Conservation (phyloP, 1,140 invertebrate genomes). For the Dinoponera quadriceps region DNA sequence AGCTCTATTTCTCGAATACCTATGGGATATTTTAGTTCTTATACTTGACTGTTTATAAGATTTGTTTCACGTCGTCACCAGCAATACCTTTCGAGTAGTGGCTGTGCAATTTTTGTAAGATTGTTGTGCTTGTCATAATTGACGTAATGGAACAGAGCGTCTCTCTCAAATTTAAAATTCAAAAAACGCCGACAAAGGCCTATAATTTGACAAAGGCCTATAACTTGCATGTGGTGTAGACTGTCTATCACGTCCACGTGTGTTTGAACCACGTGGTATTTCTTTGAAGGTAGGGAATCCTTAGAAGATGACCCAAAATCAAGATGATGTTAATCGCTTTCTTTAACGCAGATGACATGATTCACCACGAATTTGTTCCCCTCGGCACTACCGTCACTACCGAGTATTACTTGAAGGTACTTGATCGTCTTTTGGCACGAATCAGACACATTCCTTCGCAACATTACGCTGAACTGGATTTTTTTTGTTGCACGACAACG, state of each 20-base stretch:
- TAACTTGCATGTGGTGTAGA: background rate
- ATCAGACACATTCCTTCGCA: background rate
- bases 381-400: background rate
- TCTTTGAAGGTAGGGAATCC: background rate
- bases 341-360: background rate
- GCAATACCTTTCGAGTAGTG: background rate
- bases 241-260: background rate
- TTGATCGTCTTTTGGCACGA: background rate
- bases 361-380: no score
- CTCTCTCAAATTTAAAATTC: background rate
- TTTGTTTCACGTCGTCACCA: background rate
- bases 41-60: background rate
- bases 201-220: background rate
- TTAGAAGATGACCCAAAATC: background rate
- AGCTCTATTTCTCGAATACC: no score
- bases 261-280: no score
- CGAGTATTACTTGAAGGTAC: background rate
- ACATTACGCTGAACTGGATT: no score
- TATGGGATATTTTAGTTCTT: background rate
- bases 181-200: background rate
- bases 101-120: background rate
- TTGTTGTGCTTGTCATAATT: background rate
- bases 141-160: background rate
- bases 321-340: background rate
- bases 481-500: slow-evolving; percentile 5